Conservation (phyloP, 2,888 invertebrate species). For the Leptura quadrifasciata region DNA sequence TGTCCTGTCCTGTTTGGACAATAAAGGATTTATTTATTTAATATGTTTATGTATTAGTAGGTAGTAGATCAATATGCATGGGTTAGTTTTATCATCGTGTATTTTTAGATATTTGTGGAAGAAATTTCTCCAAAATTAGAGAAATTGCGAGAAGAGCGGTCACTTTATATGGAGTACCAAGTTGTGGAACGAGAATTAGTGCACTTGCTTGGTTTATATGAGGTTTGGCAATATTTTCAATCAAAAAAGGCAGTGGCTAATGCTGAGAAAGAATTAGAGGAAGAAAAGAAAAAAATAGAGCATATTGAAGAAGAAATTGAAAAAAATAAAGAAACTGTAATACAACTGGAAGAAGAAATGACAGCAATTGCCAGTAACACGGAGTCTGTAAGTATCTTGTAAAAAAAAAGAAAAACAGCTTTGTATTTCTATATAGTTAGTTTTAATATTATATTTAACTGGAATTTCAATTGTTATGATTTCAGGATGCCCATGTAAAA, state of each 20-base stretch:
- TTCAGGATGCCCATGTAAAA: slow-evolving; percentile 81
- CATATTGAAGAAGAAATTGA: slow-evolving; percentile 74
- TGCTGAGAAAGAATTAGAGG: slow-evolving; percentile 64
- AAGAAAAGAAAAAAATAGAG: slow-evolving; percentile 62
- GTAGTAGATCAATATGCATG: background rate
- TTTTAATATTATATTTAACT: background rate
- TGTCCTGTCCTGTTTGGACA: too few relatives aligned
- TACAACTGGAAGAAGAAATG: slow-evolving; percentile 78
- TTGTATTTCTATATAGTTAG: too few relatives aligned
- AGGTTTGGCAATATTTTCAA: slow-evolving; percentile 83
- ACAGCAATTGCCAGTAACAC: slow-evolving; percentile 79
- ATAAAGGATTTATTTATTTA: too few relatives aligned
- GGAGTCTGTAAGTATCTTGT: slow-evolving; percentile 78
- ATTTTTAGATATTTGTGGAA: slow-evolving; percentile 81
- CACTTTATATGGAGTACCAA: slow-evolving; percentile 91
- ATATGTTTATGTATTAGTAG: too few relatives aligned
- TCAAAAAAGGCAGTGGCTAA: slow-evolving; percentile 59
- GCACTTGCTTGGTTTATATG: slow-evolving; percentile 83
- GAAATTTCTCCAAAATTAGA: slow-evolving; percentile 93
- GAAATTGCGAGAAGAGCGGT: slow-evolving; percentile 89
- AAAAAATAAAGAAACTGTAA: slow-evolving; percentile 76
- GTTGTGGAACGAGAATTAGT: slow-evolving; percentile 90
- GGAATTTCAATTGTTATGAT: slow-evolving; percentile 33
- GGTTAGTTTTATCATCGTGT: background rate
- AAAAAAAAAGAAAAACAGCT: background rate